Percentiles rank a stretch among this genome's conserved stretches.
Conservation (phyloP, 1,140 invertebrate genomes). For the Drosophila nigrodunni region DNA sequence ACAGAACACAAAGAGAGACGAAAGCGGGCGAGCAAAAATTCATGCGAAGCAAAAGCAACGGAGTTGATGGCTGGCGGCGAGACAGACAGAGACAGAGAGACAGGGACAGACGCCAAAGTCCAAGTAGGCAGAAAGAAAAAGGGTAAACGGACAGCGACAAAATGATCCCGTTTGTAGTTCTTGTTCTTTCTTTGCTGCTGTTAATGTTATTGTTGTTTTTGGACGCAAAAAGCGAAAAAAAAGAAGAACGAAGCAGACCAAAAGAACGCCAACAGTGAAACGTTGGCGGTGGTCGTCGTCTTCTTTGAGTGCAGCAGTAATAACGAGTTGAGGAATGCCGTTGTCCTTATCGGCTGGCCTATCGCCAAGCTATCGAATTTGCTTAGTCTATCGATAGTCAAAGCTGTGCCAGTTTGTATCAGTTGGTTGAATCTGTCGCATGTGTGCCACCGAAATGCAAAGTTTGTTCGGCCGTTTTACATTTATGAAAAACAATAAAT, state of each 20-base stretch:
- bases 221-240: slow-evolving; percentile 47
- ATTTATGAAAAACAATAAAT: slow-evolving; percentile 66
- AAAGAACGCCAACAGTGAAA: slow-evolving; percentile 39
- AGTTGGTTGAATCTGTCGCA: not conserved
- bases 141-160: slow-evolving; percentile 45
- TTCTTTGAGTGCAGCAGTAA: slow-evolving; percentile 3
- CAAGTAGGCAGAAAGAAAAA: slow-evolving; percentile 35
- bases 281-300: slow-evolving; percentile 49
- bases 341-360: slow-evolving; percentile 35
- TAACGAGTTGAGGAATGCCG: slow-evolving; percentile 42
- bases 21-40: slow-evolving; percentile 41
- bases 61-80: slow-evolving; percentile 1
- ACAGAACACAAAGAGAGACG: slow-evolving; percentile 32
- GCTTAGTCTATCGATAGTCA: slow-evolving; percentile 30
- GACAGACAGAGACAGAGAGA: slow-evolving; percentile 9
- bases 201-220: slow-evolving; percentile 33
- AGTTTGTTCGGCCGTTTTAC: slow-evolving; percentile 27
- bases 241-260: not conserved
- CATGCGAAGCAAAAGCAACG: slow-evolving; percentile 24
- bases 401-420: slow-evolving; percentile 10
- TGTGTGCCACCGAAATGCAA: not conserved
- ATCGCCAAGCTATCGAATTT: slow-evolving; percentile 32
- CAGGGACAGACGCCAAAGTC: slow-evolving; percentile 38
- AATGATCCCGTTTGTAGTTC: slow-evolving; percentile 65
- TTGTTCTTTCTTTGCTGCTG: slow-evolving; percentile 37